Evolutionary conservation across 2,888 invertebrate genomes (phyloP).

Genomic region (Agrenia bidenticulata): DNA sequence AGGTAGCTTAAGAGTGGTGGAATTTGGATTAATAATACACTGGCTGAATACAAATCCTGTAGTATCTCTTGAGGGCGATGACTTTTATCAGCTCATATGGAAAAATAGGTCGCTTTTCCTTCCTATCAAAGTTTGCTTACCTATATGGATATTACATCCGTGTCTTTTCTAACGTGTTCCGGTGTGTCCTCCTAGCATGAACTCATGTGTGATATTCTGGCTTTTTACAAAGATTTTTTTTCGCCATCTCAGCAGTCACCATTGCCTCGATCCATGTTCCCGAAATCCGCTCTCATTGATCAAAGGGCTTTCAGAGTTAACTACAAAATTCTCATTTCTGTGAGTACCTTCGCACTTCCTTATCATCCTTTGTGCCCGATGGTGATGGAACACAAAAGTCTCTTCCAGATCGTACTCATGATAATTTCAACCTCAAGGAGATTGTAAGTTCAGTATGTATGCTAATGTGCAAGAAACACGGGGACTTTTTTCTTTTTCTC

Average conservation of each 20-base stretch:
- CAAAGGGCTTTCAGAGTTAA: neutral
- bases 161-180: constrained; percentile 5
- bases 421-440: too few relatives aligned
- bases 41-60: neutral
- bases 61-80: neutral
- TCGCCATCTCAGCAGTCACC: constrained; percentile 1
- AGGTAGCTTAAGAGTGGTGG: neutral
- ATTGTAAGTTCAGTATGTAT: too few relatives aligned
- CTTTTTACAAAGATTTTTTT: constrained; percentile 3
- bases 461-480: too few relatives aligned
- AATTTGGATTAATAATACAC: constrained; percentile 3
- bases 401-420: too few relatives aligned
- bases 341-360: neutral
- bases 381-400: too few relatives aligned
- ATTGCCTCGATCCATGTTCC: too few relatives aligned
- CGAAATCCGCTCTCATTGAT: neutral
- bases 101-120: constrained; percentile 24
- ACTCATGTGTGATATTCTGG: constrained; percentile 1
- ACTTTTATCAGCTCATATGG: constrained; percentile 37
- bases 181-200: neutral
- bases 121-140: neutral
- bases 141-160: constrained; percentile 5
- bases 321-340: constrained; percentile 6
- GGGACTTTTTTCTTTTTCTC: too few relatives aligned
- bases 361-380: too few relatives aligned